Evolutionary conservation across 2,797 vertebrate species (phyloP), one percentile per base, ranked within the genome.

Genomic region (Ciconia nigra): DNA sequence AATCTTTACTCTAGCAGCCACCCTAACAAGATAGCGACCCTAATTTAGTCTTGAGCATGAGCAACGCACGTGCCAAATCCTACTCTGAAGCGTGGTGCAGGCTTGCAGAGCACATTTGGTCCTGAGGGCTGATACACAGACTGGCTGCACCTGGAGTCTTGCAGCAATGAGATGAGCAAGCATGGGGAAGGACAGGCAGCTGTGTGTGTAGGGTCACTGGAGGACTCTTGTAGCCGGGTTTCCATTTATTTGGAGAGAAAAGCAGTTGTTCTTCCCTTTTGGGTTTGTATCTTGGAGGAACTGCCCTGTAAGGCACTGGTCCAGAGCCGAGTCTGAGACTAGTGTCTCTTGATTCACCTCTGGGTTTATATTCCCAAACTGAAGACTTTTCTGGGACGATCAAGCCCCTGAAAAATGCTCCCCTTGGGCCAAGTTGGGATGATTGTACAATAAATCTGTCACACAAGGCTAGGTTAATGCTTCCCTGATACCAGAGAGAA

Each of bases 51-150:
- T n/a, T 58, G 13, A 85, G 62, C n/a, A 35, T 7, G 39, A 89
- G 24, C 17, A 57, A 39, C 0, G 3, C 20, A 49, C 0, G 0
- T 54, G 65, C 18, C 65, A 66, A 71, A 59, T 31, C 22, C 25
- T 58, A 2, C 1, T 10, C 15, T n/a, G 35, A 70, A 42, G 42
- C 1, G 3, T 42, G 42, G 17, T 12, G 17, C 25, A 55, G 37
- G 63, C 31, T 46, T 31, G 10, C 3, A 39, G 51, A 73, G 59
- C 47, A 39, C 51, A 4, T 61, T 37, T 49, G 14, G 31, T 83
- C 42, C 31, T 8, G 41, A 83, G 52, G 13, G 59, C 31, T 59
- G 71, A 62, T 33, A 29, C 2, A 2, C 41, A 37, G 61, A 5
- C 52, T 4, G 9, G 54, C 41, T 54, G 66, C 33, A 55, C 37